A percentile compares a stretch with the other conserved stretches of the same genome.
These are phyloP conservation scores for Drosophila anomelani DNA, from an alignment of 2,888 invertebrate genomes.

Conservation along the genomic window DNA sequence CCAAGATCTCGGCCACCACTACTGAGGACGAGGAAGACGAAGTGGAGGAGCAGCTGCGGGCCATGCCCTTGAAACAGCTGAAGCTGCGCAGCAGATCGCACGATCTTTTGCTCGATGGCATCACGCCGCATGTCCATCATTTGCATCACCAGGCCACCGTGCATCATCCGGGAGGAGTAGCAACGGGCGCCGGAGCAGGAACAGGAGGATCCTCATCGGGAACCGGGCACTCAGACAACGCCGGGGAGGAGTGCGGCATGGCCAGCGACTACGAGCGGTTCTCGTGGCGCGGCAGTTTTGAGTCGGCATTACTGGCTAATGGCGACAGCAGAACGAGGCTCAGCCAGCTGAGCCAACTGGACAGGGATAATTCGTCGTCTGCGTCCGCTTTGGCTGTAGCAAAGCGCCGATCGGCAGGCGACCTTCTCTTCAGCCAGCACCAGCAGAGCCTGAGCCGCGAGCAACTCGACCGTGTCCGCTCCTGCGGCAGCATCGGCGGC, in stretches of 20 bases:
- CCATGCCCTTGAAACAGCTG: conserved; percentile 65
- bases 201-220: conserved; percentile 83
- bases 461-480: conserved; percentile 89
- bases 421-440: conserved; percentile 91
- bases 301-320: conserved; percentile 93
- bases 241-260: conserved; percentile 87
- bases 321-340: conserved; percentile 93
- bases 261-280: conserved; percentile 95
- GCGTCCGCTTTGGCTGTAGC: conserved; percentile 89
- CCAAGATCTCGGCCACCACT: conserved; percentile 86
- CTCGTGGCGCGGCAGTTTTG: conserved; percentile 96
- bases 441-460: conserved; percentile 92
- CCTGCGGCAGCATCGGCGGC: conserved; percentile 94
- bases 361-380: conserved; percentile 88
- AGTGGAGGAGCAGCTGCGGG: conserved; percentile 57
- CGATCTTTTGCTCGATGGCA: conserved; percentile 89
- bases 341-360: conserved; percentile 87
- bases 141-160: conserved; percentile 46
- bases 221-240: conserved; percentile 85
- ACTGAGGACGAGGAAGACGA: conserved; percentile 85
- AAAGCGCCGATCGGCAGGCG: conserved; percentile 92
- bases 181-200: conserved; percentile 85
- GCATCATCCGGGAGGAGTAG: conserved; percentile 71
- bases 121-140: conserved; percentile 37
- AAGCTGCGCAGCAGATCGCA: conserved; percentile 90